Percentiles rank a stretch among this genome's conserved stretches.
phyloP scores from a whole-genome alignment of 2,797 vertebrate genomes.

The Cryptoblepharus egeriae region DNA sequence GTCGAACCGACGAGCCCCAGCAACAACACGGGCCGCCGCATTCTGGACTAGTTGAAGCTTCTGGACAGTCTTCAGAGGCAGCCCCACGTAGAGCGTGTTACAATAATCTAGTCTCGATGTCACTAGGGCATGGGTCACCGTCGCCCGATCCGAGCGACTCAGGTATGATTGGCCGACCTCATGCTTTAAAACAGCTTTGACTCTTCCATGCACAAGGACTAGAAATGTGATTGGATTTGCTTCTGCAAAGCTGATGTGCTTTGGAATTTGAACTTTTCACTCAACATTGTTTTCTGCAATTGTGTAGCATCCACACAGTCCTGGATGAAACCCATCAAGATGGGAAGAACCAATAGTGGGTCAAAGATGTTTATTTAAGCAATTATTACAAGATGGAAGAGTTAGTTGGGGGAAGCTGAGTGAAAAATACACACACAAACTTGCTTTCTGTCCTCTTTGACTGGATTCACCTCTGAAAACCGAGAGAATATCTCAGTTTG shows the following conservation, averaged over 20 bases:
- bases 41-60: too few relatives aligned
- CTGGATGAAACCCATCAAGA: constrained; percentile 10
- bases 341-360: not conserved
- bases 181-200: not conserved
- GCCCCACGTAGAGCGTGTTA: too few relatives aligned
- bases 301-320: not conserved
- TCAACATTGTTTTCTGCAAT: constrained; percentile 26
- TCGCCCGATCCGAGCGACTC: too few relatives aligned
- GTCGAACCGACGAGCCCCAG: too few relatives aligned
- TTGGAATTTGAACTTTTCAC: not conserved
- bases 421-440: not conserved
- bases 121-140: too few relatives aligned
- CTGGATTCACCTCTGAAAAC: not conserved
- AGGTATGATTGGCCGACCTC: too few relatives aligned
- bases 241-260: not conserved
- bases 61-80: too few relatives aligned
- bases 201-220: not conserved
- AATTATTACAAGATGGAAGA: constrained; percentile 2
- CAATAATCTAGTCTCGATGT: too few relatives aligned
- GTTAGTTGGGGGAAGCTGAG: not conserved
- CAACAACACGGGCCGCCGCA: too few relatives aligned
- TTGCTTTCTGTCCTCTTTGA: not conserved
- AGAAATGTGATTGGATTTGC: not conserved
- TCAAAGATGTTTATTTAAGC: not conserved
- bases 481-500: not conserved